phyloP scores from a whole-genome alignment of 2,797 vertebrate genomes.

The Trematomus bernacchii region DNA sequence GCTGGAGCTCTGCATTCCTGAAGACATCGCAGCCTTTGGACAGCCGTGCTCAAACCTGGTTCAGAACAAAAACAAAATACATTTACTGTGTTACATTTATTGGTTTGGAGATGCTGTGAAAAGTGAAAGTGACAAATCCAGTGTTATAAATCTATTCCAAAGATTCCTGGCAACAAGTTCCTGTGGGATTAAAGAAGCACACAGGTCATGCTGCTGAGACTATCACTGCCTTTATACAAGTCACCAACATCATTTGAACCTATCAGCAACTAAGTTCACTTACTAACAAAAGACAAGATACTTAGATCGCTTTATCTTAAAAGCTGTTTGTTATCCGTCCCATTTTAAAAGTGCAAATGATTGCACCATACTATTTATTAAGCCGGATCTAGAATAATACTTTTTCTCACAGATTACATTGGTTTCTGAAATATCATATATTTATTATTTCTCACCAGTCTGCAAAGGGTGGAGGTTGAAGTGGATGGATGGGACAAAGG shows the following conservation, averaged over 20 bases:
- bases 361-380: not conserved
- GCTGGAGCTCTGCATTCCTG: slow-evolving; percentile 90
- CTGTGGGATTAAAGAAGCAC: slow-evolving; percentile 15
- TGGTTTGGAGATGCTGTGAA: not conserved
- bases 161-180: slow-evolving; percentile 28
- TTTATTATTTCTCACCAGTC: too few relatives aligned
- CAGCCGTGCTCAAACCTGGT: slow-evolving; percentile 54
- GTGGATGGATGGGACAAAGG: too few relatives aligned
- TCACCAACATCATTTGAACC: not conserved
- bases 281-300: not conserved
- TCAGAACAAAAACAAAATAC: not conserved
- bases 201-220: slow-evolving; percentile 6
- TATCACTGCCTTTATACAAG: slow-evolving; percentile 1
- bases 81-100: not conserved
- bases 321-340: not conserved
- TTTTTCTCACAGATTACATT: too few relatives aligned
- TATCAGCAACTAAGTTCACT: not conserved
- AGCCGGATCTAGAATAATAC: too few relatives aligned
- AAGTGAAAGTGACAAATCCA: slow-evolving; percentile 21
- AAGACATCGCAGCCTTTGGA: slow-evolving; percentile 85
- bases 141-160: slow-evolving; percentile 15
- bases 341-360: not conserved
- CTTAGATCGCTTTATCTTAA: not conserved
- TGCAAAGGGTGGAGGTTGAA: too few relatives aligned
- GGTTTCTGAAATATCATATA: too few relatives aligned